phyloP scores from a whole-genome alignment of 2,797 vertebrate genomes.

The Macropodus opercularis region DNA sequence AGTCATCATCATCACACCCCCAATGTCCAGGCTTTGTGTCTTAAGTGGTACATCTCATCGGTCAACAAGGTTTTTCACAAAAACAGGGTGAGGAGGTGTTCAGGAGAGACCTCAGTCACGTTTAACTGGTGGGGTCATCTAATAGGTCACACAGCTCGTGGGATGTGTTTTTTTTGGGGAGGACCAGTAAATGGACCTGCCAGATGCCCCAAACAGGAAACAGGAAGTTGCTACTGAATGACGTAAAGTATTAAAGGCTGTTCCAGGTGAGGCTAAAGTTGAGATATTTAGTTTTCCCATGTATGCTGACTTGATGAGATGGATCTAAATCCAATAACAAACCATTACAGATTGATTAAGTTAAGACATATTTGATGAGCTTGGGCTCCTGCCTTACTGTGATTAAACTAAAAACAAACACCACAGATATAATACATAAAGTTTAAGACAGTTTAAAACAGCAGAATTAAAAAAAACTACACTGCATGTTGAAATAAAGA shows the following conservation, averaged over 20 bases:
- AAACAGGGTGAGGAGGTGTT: conserved; percentile 56
- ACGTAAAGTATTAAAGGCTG: conserved; percentile 68
- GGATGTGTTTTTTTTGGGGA: conserved; percentile 75
- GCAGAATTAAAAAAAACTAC: conserved; percentile 6
- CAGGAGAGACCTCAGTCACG: conserved; percentile 27
- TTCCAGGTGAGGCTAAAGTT: conserved; percentile 76
- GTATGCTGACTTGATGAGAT: conserved; percentile 29
- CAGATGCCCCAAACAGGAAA: conserved; percentile 83
- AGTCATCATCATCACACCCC: not conserved
- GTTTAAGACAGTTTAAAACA: not conserved
- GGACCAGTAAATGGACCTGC: conserved; percentile 70
- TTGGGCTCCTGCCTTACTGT: too few relatives aligned
- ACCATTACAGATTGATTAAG: conserved; percentile 15
- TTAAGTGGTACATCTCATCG: conserved; percentile 40
- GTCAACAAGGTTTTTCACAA: conserved; percentile 37
- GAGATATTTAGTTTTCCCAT: conserved; percentile 54
- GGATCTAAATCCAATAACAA: conserved; percentile 26
- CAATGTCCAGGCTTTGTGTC: not conserved
- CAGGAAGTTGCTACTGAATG: conserved; percentile 82
- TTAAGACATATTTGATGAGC: not conserved
- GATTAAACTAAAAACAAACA: too few relatives aligned
- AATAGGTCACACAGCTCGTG: conserved; percentile 57
- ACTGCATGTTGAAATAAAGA: conserved; percentile 6
- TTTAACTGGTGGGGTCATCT: conserved; percentile 76
- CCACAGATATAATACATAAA: not conserved